A percentile compares a stretch with the other conserved stretches of the same genome.
These are phyloP conservation scores for Distichodus sexfasciatus DNA, from an alignment of 2,797 vertebrate species.

Conservation along the genomic window DNA sequence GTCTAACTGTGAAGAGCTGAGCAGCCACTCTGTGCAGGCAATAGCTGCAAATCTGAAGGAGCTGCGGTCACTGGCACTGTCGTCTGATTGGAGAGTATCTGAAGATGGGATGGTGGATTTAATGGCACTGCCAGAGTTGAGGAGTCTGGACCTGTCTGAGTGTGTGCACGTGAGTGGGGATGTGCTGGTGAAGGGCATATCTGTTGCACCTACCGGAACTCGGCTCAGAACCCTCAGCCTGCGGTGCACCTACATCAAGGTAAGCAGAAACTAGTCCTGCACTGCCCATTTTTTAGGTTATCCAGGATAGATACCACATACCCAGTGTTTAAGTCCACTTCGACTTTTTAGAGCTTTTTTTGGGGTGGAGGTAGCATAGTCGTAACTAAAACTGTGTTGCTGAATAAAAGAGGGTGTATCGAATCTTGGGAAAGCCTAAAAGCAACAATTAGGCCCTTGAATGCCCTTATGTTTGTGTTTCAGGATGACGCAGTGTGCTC, in stretches of 20 bases:
- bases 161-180: slow-evolving; percentile 75
- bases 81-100: slow-evolving; percentile 72
- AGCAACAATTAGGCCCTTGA: too few relatives aligned
- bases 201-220: slow-evolving; percentile 15
- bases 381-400: too few relatives aligned
- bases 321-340: too few relatives aligned
- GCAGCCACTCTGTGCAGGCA: slow-evolving; percentile 68
- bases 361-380: too few relatives aligned
- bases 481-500: slow-evolving; percentile 73
- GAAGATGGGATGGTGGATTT: slow-evolving; percentile 74
- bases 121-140: slow-evolving; percentile 63
- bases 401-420: too few relatives aligned
- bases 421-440: too few relatives aligned
- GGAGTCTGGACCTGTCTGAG: slow-evolving; percentile 74
- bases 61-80: slow-evolving; percentile 67
- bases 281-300: too few relatives aligned
- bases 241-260: slow-evolving; percentile 78
- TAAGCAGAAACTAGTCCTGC: slow-evolving; percentile 62
- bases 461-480: too few relatives aligned
- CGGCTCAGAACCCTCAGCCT: slow-evolving; percentile 73
- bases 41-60: slow-evolving; percentile 60
- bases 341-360: too few relatives aligned
- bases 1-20: slow-evolving; percentile 78
- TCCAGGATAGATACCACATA: too few relatives aligned
- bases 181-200: slow-evolving; percentile 72